Base-by-base conservation (phyloP, 2,888 invertebrate species). In the Poecilus cupreus region DNA sequence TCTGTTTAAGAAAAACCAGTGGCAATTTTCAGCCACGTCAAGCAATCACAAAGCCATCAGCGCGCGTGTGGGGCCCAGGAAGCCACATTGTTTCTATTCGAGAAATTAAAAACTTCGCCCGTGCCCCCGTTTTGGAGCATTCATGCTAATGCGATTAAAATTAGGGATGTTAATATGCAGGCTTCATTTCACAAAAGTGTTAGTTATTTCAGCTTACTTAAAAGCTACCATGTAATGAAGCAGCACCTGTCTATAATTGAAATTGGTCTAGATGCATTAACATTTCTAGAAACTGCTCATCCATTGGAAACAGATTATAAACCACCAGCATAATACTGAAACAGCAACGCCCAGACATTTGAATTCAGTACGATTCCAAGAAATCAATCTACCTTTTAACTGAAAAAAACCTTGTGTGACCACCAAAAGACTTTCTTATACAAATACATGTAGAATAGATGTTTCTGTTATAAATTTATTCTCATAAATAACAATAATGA, bases 21-120 rank as follows among this genome's bases (percentile, higher is more conserved):
- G 46, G 72, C 72, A 22, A 72, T 72, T 72, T 72, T 72, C 72
- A 72, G 46, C 72, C 72, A 46, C 72, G 72, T 72, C 72, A 22
- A 72, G 22, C 72, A 72, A n/a, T 22, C 72, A 72, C 72, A 72
- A 72, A 72, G 68, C 13, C 13, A 18, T 18, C 54, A 54, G 22
- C 13, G 18, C 1, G 54, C 16, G 18, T 49, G 49, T 49, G 49
- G 49, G 49, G 49, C 4, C 20, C 54, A 54, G 43, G 43, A 11
- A 43, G 43, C 32, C 1, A n/a, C n/a, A n/a, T n/a, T n/a, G n/a
- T n/a, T n/a, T n/a, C n/a, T n/a, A n/a, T n/a, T n/a, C n/a, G n/a
- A n/a, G n/a, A n/a, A n/a, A n/a, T n/a, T n/a, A n/a, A n/a, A n/a
- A n/a, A n/a, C n/a, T n/a, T n/a, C n/a, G n/a, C n/a, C n/a, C n/a